Percentiles rank a stretch among this genome's conserved stretches.
These are phyloP conservation scores for Drosophila atroscutellata DNA, from an alignment of 2,888 invertebrate species.

Conservation along the genomic window DNA sequence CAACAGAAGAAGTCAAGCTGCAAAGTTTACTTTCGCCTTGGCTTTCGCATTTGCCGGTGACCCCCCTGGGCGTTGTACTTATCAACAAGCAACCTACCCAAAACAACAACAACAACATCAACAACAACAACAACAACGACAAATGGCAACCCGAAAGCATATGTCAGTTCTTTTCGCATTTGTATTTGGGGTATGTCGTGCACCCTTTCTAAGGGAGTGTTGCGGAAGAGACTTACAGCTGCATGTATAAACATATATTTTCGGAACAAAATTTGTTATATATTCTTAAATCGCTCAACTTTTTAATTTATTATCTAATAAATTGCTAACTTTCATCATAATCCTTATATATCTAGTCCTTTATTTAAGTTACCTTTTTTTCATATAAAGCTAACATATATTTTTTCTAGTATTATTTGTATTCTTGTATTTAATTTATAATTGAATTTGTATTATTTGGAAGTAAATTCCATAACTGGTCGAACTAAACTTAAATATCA, in stretches of 20 bases:
- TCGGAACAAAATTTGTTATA: neutral
- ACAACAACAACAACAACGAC: conserved; percentile 28
- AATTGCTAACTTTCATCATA: neutral
- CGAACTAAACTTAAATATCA: neutral
- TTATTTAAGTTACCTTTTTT: neutral
- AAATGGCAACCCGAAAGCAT: conserved; percentile 46
- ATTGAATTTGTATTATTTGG: too few species aligned
- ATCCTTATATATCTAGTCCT: neutral
- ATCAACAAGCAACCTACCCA: conserved; percentile 27
- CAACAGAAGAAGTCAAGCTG: conserved; percentile 47
- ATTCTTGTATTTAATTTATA: too few species aligned
- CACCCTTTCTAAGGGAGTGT: conserved; percentile 4
- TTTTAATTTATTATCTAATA: neutral
- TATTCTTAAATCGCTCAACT: neutral
- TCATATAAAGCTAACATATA: neutral
- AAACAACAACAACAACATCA: conserved; percentile 21
- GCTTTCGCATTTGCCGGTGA: conserved; percentile 50
- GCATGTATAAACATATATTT: neutral
- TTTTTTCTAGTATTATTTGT: neutral
- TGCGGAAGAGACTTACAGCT: too few species aligned
- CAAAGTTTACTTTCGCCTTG: conserved; percentile 58
- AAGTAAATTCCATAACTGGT: too few species aligned
- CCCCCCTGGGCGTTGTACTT: conserved; percentile 24
- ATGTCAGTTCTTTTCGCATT: conserved; percentile 56
- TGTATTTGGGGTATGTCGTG: conserved; percentile 15